Base-by-base conservation (phyloP, 2,797 vertebrate genomes). In the Trichosurus vulpecula region DNA sequence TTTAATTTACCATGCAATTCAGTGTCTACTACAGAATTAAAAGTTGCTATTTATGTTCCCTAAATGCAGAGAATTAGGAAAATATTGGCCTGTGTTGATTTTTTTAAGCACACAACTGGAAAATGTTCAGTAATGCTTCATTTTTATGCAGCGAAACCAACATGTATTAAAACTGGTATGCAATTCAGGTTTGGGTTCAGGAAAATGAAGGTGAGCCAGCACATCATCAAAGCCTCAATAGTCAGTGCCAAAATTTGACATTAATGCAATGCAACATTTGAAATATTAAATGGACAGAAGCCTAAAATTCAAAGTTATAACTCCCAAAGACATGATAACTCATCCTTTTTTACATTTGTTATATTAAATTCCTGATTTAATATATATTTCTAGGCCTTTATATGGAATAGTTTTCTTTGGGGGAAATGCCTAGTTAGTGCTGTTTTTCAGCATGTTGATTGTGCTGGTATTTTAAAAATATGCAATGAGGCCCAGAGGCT, bases 281-380 rank as follows among this genome's bases (percentile, higher is more conserved):
- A 98, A 97, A 97, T 90, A 93, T 52, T 98, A 97, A 98, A 97
- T 96, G 96, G 91, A 96, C 95, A 95, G 94, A 97, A 97, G 97
- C 94, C 94, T 94, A 95, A 97, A 97, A 97, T 47, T 47, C 92
- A 96, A 98, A 98, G 93, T 94, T 97, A 97, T 0, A 0, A 91
- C 66, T 96, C 90, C 96, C 92, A 98, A 90, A 91, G 95, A 97
- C 97, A 96, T 27, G 92, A 95, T 97, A 96, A 93, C 27, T 97
- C 92, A 95, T 94, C 97, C 74, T 93, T 94, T 98, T 96, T 94
- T 93, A n/a, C 96, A 97, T 97, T 87, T 97, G 92, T 56, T 96
- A 95, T 97, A 97, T 95, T 96, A 98, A 96, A 96, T 95, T 96
- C 90, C 87, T 93, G 92, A 89, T 89, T 96, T 97, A 95, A 93